These are phyloP conservation scores for Drosophila virilis DNA, from an alignment of 1,140 invertebrate genomes.

Conservation along the genomic window DNA sequence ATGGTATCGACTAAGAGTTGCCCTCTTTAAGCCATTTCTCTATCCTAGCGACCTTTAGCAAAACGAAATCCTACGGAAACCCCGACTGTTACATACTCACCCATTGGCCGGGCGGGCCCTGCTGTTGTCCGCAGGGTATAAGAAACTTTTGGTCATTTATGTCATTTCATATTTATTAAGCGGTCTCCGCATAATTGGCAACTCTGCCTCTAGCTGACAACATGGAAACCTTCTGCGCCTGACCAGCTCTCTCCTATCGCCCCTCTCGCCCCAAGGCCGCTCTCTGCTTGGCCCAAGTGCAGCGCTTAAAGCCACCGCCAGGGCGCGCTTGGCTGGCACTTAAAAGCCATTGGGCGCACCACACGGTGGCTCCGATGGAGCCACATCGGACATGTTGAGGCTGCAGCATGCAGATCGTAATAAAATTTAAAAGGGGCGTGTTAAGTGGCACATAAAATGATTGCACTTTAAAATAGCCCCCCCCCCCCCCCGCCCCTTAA, in stretches of 20 bases:
- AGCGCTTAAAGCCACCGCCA: conserved; percentile 22
- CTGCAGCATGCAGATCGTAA: conserved; percentile 30
- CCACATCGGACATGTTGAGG: conserved; percentile 1
- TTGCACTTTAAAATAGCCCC: conserved; percentile 42
- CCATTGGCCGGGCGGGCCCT: neutral
- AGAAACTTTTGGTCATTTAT: conserved; percentile 64
- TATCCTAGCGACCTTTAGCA: no score
- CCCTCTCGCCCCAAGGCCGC: no score
- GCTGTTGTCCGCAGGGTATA: neutral
- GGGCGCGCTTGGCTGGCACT: conserved; percentile 11
- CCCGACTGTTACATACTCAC: neutral
- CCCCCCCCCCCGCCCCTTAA: neutral
- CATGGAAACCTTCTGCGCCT: conserved; percentile 2
- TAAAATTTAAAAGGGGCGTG: conserved; percentile 37
- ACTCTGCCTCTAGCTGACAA: conserved; percentile 30
- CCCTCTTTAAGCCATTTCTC: neutral
- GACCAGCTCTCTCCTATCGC: no score
- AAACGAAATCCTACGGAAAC: no score
- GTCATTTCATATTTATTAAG: conserved; percentile 79
- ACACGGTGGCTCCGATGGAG: neutral
- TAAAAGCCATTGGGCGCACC: conserved; percentile 28
- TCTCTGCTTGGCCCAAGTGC: conserved; percentile 14
- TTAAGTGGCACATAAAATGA: conserved; percentile 39
- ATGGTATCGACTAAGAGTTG: neutral
- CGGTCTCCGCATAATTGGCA: conserved; percentile 75